A percentile compares a stretch with the other conserved stretches of the same genome.
phyloP scores from a whole-genome alignment of 2,888 invertebrate genomes.

The Ormyrus labotus region DNA sequence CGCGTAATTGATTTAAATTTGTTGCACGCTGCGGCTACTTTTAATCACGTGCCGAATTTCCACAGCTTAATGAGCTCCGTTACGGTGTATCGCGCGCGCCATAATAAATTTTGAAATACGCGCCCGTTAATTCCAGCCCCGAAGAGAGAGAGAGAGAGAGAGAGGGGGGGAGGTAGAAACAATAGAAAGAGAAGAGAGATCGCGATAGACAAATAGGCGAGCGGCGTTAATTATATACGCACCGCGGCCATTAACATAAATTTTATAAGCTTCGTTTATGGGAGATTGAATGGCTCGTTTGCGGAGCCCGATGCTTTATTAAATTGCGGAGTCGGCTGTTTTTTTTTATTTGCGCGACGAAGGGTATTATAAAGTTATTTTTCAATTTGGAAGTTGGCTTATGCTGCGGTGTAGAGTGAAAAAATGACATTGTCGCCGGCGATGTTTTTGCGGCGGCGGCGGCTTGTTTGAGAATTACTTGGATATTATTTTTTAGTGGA shows the following conservation, averaged over 20 bases:
- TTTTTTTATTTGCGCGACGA: too few relatives aligned
- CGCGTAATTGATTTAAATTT: conserved; percentile 29
- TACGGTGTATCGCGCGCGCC: not conserved
- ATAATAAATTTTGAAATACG: conserved; percentile 35
- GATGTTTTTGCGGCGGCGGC: too few relatives aligned
- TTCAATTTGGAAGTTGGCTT: too few relatives aligned
- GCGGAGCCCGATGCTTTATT: too few relatives aligned
- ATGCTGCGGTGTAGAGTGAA: too few relatives aligned
- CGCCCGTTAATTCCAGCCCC: conserved; percentile 9
- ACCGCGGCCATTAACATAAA: conserved; percentile 38
- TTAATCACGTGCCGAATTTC: conserved; percentile 18
- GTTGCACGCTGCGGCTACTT: not conserved
- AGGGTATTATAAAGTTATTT: too few relatives aligned
- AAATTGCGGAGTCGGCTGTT: too few relatives aligned
- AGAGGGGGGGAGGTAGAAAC: not conserved
- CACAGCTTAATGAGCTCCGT: conserved; percentile 11
- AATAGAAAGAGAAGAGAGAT: conserved; percentile 3
- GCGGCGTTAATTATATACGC: conserved; percentile 23
- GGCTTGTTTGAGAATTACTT: too few relatives aligned
- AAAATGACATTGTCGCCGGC: too few relatives aligned
- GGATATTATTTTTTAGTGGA: too few relatives aligned
- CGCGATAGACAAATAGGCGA: conserved; percentile 29
- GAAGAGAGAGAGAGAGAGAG: not conserved
- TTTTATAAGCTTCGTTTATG: not conserved
- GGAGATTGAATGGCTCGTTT: too few relatives aligned